A percentile compares a stretch with the other conserved stretches of the same genome.
phyloP scores from a whole-genome alignment of 2,888 invertebrate genomes.

The Eupithecia pulchellata region DNA sequence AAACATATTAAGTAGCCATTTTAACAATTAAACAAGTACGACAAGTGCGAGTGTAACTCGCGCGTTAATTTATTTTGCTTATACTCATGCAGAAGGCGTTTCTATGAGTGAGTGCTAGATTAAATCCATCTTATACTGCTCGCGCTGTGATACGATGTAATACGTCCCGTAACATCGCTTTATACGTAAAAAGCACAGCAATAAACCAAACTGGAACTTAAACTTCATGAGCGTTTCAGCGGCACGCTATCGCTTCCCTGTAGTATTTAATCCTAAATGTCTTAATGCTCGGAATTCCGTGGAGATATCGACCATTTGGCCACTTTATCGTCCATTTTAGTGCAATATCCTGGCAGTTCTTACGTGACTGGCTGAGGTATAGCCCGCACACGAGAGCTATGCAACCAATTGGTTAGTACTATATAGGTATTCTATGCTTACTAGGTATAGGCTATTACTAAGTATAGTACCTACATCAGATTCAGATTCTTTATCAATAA shows the following conservation, averaged over 20 bases:
- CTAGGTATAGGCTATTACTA: background rate
- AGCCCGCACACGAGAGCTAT: background rate
- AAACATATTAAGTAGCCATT: too few species aligned
- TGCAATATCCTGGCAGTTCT: slow-evolving; percentile 28
- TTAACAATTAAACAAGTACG: too few species aligned
- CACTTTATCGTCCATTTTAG: slow-evolving; percentile 27
- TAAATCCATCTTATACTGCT: too few species aligned
- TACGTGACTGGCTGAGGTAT: slow-evolving; percentile 24
- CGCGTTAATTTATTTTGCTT: too few species aligned
- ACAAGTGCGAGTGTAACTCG: too few species aligned
- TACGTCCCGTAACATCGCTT: too few species aligned
- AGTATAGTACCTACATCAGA: too few species aligned
- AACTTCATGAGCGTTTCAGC: background rate
- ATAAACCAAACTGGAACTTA: background rate
- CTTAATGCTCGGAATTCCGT: slow-evolving; percentile 14
- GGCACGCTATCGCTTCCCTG: background rate
- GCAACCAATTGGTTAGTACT: background rate
- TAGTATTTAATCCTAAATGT: slow-evolving; percentile 6
- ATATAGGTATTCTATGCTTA: too few species aligned
- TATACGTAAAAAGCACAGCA: background rate
- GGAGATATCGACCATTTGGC: slow-evolving; percentile 19
- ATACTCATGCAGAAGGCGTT: too few species aligned
- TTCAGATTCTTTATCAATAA: too few species aligned
- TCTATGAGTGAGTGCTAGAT: too few species aligned
- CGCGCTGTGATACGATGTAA: too few species aligned